Base-by-base conservation (phyloP, 2,797 vertebrate genomes). In the Scarus forsteni region DNA sequence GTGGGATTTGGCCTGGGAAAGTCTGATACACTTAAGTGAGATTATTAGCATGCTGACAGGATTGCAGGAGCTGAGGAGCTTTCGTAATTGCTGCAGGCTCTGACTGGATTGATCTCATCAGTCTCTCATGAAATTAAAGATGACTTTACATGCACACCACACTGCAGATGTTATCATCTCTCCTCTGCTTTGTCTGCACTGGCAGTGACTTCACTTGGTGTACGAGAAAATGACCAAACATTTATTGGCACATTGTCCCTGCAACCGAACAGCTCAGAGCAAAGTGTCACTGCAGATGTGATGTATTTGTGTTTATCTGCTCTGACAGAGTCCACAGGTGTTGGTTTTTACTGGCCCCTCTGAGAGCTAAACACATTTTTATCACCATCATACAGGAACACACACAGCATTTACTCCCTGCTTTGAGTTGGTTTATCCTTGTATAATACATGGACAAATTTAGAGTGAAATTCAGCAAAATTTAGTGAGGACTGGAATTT, bases 241-340 rank as follows among this genome's bases (percentile, higher is more conserved):
- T 74, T 87, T 81, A 91, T 86, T 87, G 91, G 79, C 86, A 82
- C 58, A 61, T 44, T 35, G 6, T 52, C 50, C 50, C 19, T 3
- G 19, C 19, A 34, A 12, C 19, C 14, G 50, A 13, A 73, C 52
- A 13, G 46, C 35, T 3, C 18, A 1, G 69, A 58, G 68, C 62
- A 45, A 51, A 27, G 49, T 51, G 49, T 88, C 89, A 83, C 58
- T 59, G 78, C 76, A 75, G 83, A 86, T 51, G 86, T 89, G 87
- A 87, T 87, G 71, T 53, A 86, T 91, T 83, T 83, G 75, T 61
- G 79, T 87, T 89, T 84, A 89, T 91, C 77, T 75, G 71, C 48
- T 82, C 65, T 88, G 89, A 73, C 88, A 87, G 70, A 65, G 85
- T 81, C 81, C 85, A 79, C 88, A 92, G 88, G 92, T 74, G 73